phyloP scores from a whole-genome alignment of 2,888 invertebrate genomes.

The Eurytoma californica region DNA sequence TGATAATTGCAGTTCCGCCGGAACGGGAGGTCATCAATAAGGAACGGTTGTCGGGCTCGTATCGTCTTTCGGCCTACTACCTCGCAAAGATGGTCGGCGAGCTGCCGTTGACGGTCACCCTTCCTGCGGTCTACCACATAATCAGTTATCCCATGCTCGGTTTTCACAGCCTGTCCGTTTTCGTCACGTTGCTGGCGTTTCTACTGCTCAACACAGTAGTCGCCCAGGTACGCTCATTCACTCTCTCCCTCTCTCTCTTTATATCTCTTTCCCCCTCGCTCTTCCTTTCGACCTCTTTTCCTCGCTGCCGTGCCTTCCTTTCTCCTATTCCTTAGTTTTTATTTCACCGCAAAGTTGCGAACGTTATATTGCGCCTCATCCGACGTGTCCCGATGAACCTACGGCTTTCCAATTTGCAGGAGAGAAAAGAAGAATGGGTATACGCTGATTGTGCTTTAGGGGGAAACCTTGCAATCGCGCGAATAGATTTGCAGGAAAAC shows the following conservation, averaged over 20 bases:
- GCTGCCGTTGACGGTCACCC: slow-evolving; percentile 83
- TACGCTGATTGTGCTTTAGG: no score
- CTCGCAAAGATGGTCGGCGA: slow-evolving; percentile 89
- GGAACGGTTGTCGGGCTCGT: slow-evolving; percentile 86
- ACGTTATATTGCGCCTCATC: slow-evolving; percentile 1
- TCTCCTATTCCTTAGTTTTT: no score
- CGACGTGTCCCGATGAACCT: no score
- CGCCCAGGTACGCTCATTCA: slow-evolving; percentile 78
- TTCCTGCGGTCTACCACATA: slow-evolving; percentile 85
- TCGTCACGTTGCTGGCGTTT: slow-evolving; percentile 82
- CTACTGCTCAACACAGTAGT: slow-evolving; percentile 84
- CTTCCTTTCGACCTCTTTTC: slow-evolving; percentile 7
- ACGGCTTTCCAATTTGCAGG: no score
- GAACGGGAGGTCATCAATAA: slow-evolving; percentile 88
- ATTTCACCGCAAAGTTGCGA: slow-evolving; percentile 11
- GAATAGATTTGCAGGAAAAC: no score
- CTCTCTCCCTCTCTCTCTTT: no score
- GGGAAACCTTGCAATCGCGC: no score
- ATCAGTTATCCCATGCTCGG: slow-evolving; percentile 88
- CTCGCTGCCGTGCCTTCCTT: not conserved
- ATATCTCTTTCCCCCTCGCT: slow-evolving; percentile 45
- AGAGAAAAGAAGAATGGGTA: no score
- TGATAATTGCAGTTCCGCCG: slow-evolving; percentile 80
- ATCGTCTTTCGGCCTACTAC: slow-evolving; percentile 87
- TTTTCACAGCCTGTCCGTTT: slow-evolving; percentile 80